A percentile compares a stretch with the other conserved stretches of the same genome.
These are phyloP conservation scores for Scolanthus callimorphus DNA, from an alignment of 92 coral and sea anemone species.

Conservation along the genomic window DNA sequence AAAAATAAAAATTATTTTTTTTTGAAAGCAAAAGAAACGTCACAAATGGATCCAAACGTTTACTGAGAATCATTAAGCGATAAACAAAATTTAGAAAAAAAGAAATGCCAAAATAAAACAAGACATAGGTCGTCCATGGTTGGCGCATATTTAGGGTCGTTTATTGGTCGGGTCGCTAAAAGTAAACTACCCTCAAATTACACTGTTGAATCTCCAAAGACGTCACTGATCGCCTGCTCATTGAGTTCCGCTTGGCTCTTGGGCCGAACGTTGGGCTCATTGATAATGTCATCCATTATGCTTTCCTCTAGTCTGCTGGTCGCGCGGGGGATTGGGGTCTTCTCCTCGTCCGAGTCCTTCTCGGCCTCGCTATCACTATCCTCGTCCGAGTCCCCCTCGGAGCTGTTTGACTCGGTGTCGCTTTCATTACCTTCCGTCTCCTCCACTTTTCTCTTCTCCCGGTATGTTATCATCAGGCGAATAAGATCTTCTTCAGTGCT, in stretches of 20 bases:
- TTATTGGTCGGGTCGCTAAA: too few relatives aligned
- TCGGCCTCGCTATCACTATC: slow-evolving; percentile 34
- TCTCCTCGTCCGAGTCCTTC: slow-evolving; percentile 4
- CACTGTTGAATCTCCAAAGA: neutral
- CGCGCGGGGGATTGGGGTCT: neutral
- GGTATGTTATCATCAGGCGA: slow-evolving; percentile 50
- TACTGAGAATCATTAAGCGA: too few relatives aligned
- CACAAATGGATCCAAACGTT: too few relatives aligned
- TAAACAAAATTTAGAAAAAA: too few relatives aligned
- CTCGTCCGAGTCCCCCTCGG: slow-evolving; percentile 22
- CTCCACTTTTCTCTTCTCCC: slow-evolving; percentile 50
- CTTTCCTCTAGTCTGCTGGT: slow-evolving; percentile 1
- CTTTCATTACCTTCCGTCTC: slow-evolving; percentile 24
- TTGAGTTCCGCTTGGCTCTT: neutral
- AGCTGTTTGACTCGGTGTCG: slow-evolving; percentile 17
- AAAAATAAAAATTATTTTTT: too few relatives aligned
- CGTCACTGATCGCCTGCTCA: neutral
- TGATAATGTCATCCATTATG: neutral
- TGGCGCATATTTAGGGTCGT: too few relatives aligned
- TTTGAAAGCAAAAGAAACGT: too few relatives aligned
- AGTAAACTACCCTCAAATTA: too few relatives aligned
- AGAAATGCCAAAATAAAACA: too few relatives aligned
- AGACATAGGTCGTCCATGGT: too few relatives aligned
- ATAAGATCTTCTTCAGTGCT: slow-evolving; percentile 61
- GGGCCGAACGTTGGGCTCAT: neutral